phyloP scores from a whole-genome alignment of 1,140 invertebrate genomes.

The Littorina saxatilis region DNA sequence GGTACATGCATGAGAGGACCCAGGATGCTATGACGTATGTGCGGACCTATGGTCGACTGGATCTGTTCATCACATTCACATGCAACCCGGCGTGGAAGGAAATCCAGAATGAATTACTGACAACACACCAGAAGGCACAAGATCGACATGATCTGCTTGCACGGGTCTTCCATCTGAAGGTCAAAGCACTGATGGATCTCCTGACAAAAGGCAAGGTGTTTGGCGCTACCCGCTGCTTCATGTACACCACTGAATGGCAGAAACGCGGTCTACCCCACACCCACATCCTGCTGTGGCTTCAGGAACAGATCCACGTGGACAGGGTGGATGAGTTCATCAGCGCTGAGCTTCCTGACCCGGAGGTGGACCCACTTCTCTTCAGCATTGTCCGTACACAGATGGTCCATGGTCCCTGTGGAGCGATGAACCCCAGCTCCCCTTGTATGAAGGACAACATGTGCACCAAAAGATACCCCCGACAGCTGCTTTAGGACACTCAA shows the following conservation, averaged over 20 bases:
- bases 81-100: conserved; percentile 78
- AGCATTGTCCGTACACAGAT: conserved; percentile 49
- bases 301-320: conserved; percentile 42
- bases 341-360: conserved; percentile 1
- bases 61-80: conserved; percentile 78
- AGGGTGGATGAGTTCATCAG: not conserved
- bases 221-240: conserved; percentile 6
- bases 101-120: conserved; percentile 68
- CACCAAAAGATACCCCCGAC: not conserved
- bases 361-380: conserved; percentile 39
- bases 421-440: conserved; percentile 39
- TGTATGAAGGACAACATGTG: conserved; percentile 59
- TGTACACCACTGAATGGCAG: conserved; percentile 77
- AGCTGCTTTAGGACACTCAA: not conserved
- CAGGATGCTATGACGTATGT: conserved; percentile 78
- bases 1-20: conserved; percentile 75
- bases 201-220: conserved; percentile 1
- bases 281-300: conserved; percentile 76
- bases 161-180: conserved; percentile 77
- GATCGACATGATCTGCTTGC: conserved; percentile 76
- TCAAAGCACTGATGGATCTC: conserved; percentile 68
- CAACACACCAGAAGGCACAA: conserved; percentile 54
- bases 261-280: conserved; percentile 77
- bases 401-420: conserved; percentile 60
- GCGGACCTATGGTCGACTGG: conserved; percentile 73